Percentiles rank a stretch among this genome's conserved stretches.
Conservation (phyloP, 1,140 invertebrate genomes). For the Hesperophylax magnus region DNA sequence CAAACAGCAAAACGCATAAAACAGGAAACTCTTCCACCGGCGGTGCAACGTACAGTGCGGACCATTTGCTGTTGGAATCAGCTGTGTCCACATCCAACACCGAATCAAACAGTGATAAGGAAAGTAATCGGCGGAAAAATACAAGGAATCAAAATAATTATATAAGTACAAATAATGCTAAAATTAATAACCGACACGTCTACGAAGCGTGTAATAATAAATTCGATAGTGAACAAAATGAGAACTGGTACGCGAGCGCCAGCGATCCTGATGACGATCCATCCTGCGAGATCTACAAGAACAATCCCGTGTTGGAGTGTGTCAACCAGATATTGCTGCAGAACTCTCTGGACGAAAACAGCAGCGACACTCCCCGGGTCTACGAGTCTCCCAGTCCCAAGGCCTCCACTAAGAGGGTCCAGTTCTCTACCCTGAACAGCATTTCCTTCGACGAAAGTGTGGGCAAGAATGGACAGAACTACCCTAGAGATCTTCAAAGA, state of each 20-base stretch:
- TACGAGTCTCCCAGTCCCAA: slow-evolving; percentile 68
- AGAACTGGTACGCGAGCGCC: slow-evolving; percentile 79
- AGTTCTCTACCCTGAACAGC: slow-evolving; percentile 70
- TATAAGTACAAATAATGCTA: slow-evolving; percentile 28
- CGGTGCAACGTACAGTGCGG: slow-evolving; percentile 1
- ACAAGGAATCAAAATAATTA: slow-evolving; percentile 32
- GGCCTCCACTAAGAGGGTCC: slow-evolving; percentile 67
- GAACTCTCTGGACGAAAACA: slow-evolving; percentile 70
- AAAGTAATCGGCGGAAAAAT: slow-evolving; percentile 23
- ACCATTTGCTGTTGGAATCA: not conserved
- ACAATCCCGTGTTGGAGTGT: slow-evolving; percentile 83
- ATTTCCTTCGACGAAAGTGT: slow-evolving; percentile 70
- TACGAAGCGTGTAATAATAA: slow-evolving; percentile 30
- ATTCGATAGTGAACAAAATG: slow-evolving; percentile 68
- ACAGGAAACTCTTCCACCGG: not conserved
- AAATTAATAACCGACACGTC: not conserved
- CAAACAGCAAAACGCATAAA: slow-evolving; percentile 2
- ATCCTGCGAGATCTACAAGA: slow-evolving; percentile 75
- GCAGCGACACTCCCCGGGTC: slow-evolving; percentile 67
- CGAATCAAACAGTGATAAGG: slow-evolving; percentile 33
- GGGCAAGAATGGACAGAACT: slow-evolving; percentile 59
- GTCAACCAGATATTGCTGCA: slow-evolving; percentile 83
- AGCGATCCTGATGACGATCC: slow-evolving; percentile 80
- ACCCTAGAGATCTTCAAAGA: slow-evolving; percentile 37
- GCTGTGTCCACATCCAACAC: slow-evolving; percentile 27